A percentile compares a stretch with the other conserved stretches of the same genome.
Evolutionary conservation across 2,113 vertebrate genomes (phyloP).

Genomic region (Jacana jacana): DNA sequence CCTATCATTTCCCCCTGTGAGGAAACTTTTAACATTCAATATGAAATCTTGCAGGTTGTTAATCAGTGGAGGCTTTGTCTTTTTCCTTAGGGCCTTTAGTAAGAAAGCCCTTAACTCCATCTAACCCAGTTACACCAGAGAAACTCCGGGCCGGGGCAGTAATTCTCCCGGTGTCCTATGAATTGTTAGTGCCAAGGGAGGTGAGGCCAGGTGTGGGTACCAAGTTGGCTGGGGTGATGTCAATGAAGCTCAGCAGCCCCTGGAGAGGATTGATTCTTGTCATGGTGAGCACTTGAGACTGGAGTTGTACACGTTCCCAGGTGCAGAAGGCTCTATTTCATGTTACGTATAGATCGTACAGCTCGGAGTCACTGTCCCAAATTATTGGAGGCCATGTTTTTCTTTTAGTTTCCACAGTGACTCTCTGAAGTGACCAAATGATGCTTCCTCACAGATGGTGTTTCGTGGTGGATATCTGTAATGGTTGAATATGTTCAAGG

Average conservation of each 20-base stretch:
- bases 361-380: no score
- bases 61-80: not conserved
- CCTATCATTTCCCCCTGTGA: not conserved
- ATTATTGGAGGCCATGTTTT: no score
- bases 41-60: not conserved
- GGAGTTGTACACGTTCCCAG: accelerated
- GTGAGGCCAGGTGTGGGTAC: not conserved
- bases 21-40: not conserved
- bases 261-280: not conserved
- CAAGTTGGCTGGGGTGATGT: not conserved
- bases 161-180: not conserved
- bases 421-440: no score
- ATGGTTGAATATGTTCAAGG: no score
- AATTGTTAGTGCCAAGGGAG: not conserved
- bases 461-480: no score
- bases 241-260: not conserved
- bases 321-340: no score
- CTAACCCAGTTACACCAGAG: not conserved
- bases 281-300: not conserved
- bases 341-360: no score
- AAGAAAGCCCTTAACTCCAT: not conserved
- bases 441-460: no score
- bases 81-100: not conserved
- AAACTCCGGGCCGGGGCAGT: not conserved
- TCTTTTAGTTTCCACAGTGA: no score